Evolutionary conservation across 2,113 vertebrate genomes (phyloP).

Genomic region (Protobothrops flavoviridis): DNA sequence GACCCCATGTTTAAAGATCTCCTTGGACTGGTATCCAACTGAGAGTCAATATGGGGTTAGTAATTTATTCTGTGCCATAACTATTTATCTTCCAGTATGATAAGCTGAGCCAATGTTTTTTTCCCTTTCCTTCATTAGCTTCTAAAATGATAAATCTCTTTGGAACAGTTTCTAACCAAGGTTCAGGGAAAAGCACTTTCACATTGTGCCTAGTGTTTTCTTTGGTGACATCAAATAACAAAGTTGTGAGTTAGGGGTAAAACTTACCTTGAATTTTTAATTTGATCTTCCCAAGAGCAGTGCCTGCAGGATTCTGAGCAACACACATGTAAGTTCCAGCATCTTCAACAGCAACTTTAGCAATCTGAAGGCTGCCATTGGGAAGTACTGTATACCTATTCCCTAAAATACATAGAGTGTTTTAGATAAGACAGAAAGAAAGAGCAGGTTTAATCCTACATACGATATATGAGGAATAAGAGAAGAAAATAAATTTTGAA

Average conservation of each 20-base stretch:
- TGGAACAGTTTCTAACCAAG: background rate
- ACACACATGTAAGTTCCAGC: slow-evolving; percentile 91
- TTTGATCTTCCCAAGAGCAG: slow-evolving; percentile 91
- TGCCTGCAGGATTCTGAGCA: slow-evolving; percentile 93
- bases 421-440: background rate
- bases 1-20: background rate
- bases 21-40: background rate
- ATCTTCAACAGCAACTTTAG: slow-evolving; percentile 78
- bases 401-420: slow-evolving; percentile 64
- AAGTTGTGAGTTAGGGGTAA: background rate
- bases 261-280: slow-evolving; percentile 89
- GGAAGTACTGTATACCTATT: slow-evolving; percentile 78
- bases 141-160: background rate
- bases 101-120: background rate
- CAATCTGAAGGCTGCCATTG: slow-evolving; percentile 85
- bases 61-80: background rate
- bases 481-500: background rate
- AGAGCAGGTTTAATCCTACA: background rate
- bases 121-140: background rate
- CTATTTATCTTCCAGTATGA: background rate
- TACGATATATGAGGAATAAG: background rate
- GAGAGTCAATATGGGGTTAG: background rate
- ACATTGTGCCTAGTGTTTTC: background rate
- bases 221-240: background rate
- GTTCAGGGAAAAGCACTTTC: background rate